Percentiles rank a stretch among this genome's conserved stretches.
Conservation (phyloP, 2,113 vertebrate genomes). For the Scomber colias region DNA sequence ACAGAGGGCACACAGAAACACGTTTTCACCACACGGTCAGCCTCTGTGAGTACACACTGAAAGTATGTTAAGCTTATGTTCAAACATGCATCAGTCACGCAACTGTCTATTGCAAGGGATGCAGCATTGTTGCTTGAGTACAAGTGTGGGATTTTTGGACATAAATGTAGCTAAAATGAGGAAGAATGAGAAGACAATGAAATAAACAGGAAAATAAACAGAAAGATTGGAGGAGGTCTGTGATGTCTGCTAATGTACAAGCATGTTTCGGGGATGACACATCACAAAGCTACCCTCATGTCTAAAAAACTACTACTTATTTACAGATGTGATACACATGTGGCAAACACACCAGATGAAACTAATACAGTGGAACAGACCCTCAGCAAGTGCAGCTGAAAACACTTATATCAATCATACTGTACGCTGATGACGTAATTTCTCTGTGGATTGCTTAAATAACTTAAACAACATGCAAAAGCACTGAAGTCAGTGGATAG, state of each 20-base stretch:
- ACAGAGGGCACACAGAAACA: conserved; percentile 21
- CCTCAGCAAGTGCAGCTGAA: conserved; percentile 50
- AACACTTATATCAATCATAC: conserved; percentile 53
- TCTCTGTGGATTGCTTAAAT: conserved; percentile 28
- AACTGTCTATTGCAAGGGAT: conserved; percentile 8
- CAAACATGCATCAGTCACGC: background rate
- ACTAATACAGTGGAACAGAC: conserved; percentile 25
- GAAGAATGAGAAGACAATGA: background rate
- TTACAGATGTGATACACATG: background rate
- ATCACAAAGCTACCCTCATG: background rate
- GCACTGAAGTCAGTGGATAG: conserved; percentile 21
- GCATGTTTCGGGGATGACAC: background rate
- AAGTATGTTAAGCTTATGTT: conserved; percentile 34
- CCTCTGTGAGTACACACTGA: background rate
- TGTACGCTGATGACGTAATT: conserved; percentile 48
- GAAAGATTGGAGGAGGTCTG: background rate
- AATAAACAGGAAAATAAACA: background rate
- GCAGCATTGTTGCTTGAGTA: background rate
- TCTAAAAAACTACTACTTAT: background rate
- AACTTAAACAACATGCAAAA: conserved; percentile 31
- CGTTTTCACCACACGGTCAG: conserved; percentile 26
- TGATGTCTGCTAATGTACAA: background rate
- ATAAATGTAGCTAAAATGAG: background rate
- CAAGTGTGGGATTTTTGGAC: background rate
- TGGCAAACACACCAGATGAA: conserved; percentile 32